A percentile compares a stretch with the other conserved stretches of the same genome.
These are phyloP conservation scores for Zeuzera pyrina DNA, from an alignment of 2,888 invertebrate species.

Conservation along the genomic window DNA sequence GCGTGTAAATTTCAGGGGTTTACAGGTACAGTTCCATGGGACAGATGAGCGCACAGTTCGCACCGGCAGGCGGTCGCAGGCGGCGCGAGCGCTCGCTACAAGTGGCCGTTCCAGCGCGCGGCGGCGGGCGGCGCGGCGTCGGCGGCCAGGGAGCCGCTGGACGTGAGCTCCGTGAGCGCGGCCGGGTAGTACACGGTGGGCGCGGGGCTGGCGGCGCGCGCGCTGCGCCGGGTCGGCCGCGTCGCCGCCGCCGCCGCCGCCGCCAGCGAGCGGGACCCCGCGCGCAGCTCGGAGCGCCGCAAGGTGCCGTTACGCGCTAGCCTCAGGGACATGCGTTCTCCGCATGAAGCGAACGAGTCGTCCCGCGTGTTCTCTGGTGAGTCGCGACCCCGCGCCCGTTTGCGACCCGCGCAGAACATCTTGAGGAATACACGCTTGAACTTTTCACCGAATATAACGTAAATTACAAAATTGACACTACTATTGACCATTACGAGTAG, in stretches of 20 bases:
- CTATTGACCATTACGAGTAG: conserved; percentile 97
- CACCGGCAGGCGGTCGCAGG: neutral
- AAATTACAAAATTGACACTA: conserved; percentile 97
- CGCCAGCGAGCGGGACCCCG: conserved; percentile 14
- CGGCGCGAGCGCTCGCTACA: conserved; percentile 35
- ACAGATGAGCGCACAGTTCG: neutral
- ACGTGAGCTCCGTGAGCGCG: conserved; percentile 20
- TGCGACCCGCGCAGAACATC: conserved; percentile 80
- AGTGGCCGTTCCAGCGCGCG: conserved; percentile 36
- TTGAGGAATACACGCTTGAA: conserved; percentile 90
- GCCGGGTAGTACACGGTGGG: conserved; percentile 49
- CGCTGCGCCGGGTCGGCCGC: conserved; percentile 16
- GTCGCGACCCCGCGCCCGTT: conserved; percentile 71
- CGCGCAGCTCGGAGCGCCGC: conserved; percentile 36
- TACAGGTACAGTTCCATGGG: no score
- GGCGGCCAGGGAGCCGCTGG: conserved; percentile 8
- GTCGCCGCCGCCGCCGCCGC: conserved; percentile 33
- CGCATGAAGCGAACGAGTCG: conserved; percentile 87
- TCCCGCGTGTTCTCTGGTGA: conserved; percentile 81
- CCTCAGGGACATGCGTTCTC: conserved; percentile 81
- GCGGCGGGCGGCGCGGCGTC: conserved; percentile 18
- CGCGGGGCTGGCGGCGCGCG: conserved; percentile 13
- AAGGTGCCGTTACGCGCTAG: conserved; percentile 59
- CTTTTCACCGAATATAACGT: conserved; percentile 98
- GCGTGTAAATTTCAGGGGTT: no score